Conservation (phyloP, 2,888 invertebrate genomes). For the Zygogramma bicolorata region DNA sequence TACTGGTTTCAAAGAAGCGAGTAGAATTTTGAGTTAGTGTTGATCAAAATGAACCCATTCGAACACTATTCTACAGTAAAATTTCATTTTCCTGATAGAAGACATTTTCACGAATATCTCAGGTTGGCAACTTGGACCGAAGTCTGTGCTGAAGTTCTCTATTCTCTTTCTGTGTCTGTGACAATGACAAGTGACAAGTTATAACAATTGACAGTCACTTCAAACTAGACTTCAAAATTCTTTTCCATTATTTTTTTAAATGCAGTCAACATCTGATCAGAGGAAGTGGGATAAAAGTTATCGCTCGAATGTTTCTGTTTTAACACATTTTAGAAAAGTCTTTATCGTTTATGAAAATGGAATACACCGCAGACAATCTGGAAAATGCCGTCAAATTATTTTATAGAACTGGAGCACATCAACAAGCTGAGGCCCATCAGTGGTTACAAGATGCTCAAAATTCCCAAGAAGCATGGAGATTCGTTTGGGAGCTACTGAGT, state of each 20-base stretch:
- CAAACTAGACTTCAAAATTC: background rate
- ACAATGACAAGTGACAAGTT: background rate
- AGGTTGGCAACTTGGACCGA: too few species aligned
- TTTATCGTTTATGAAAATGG: conserved; percentile 65
- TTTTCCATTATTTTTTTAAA: background rate
- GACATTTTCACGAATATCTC: too few species aligned
- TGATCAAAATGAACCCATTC: too few species aligned
- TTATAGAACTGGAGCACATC: conserved; percentile 73
- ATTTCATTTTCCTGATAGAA: too few species aligned
- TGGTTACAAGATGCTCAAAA: conserved; percentile 89
- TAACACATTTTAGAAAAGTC: background rate
- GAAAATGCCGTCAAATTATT: conserved; percentile 79
- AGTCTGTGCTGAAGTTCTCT: too few species aligned
- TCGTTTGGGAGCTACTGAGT: conserved; percentile 90
- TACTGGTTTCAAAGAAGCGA: too few species aligned
- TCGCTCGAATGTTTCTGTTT: background rate
- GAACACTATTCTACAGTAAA: too few species aligned
- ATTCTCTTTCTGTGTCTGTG: conserved; percentile 39
- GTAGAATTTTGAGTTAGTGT: too few species aligned
- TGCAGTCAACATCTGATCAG: background rate
- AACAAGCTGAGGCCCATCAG: conserved; percentile 83
- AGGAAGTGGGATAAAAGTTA: background rate
- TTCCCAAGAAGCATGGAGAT: conserved; percentile 91
- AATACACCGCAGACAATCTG: conserved; percentile 74
- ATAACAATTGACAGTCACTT: background rate